Conservation (phyloP, 2,113 vertebrate species). For the Aphyosemion australe region DNA sequence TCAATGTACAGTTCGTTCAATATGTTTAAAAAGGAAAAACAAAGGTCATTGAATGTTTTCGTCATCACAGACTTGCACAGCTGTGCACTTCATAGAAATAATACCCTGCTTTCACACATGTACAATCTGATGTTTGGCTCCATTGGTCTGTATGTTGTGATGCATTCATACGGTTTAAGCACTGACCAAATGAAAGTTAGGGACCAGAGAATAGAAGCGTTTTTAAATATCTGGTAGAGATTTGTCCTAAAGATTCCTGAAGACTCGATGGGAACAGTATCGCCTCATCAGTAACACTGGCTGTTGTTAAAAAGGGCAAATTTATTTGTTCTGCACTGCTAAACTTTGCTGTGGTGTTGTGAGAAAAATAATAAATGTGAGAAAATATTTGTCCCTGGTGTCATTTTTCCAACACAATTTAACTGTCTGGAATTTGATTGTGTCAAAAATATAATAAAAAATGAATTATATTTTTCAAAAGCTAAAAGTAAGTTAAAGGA, state of each 20-base stretch:
- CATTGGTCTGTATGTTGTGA: constrained; percentile 28
- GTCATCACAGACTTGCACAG: constrained; percentile 19
- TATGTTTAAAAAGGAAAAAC: constrained; percentile 4
- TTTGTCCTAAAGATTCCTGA: neutral
- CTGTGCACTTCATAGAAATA: constrained; percentile 49
- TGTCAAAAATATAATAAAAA: too few relatives aligned
- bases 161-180: constrained; percentile 22
- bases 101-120: constrained; percentile 9
- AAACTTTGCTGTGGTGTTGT: constrained; percentile 53
- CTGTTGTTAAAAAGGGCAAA: constrained; percentile 32
- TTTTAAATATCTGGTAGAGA: neutral
- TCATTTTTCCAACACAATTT: too few relatives aligned
- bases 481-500: too few relatives aligned
- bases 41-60: constrained; percentile 31
- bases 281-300: constrained; percentile 39
- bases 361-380: constrained; percentile 58
- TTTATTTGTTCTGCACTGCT: constrained; percentile 45
- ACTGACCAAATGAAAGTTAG: constrained; percentile 48
- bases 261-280: constrained; percentile 24
- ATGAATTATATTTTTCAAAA: too few relatives aligned
- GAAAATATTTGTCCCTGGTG: constrained; percentile 1
- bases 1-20: constrained; percentile 31
- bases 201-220: constrained; percentile 44
- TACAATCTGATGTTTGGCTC: constrained; percentile 23
- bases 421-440: too few relatives aligned